Conservation (phyloP, 2,888 invertebrate genomes). For the Diarsia mendica region DNA sequence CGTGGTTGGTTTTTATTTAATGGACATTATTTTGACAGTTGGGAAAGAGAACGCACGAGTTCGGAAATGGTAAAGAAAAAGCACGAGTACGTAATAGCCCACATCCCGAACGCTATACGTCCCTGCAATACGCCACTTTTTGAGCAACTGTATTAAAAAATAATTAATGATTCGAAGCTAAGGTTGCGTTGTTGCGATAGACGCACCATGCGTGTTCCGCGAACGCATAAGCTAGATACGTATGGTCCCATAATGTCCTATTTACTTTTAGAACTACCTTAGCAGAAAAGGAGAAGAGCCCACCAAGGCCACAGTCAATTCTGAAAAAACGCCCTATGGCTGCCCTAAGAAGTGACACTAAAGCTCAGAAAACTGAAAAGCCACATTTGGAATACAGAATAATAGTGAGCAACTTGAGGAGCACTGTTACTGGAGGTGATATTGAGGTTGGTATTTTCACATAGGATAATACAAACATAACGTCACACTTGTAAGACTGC, state of each 20-base stretch:
- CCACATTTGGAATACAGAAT: constrained; percentile 93
- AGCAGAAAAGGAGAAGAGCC: constrained; percentile 80
- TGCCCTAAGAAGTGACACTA: constrained; percentile 80
- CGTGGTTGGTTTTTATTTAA: no score
- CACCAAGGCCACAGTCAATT: constrained; percentile 86
- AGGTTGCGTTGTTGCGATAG: not conserved
- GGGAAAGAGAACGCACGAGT: no score
- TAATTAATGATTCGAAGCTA: not conserved
- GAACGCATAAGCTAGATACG: not conserved
- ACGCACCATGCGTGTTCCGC: not conserved
- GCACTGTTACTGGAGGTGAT: constrained; percentile 96
- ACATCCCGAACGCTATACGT: no score
- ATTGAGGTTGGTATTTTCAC: constrained; percentile 91
- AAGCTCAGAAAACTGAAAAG: constrained; percentile 78
- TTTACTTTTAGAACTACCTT: constrained; percentile 73
- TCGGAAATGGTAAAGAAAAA: no score
- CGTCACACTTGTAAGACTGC: no score
- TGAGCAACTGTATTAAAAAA: no score
- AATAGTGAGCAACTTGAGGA: constrained; percentile 97
- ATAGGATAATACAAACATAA: not conserved
- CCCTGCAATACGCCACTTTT: no score
- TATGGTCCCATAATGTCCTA: not conserved
- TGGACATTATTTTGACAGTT: no score
- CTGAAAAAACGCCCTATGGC: constrained; percentile 89
- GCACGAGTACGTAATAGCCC: no score